phyloP scores from a whole-genome alignment of 2,113 vertebrate species.

The Triplophysa tibetana region DNA sequence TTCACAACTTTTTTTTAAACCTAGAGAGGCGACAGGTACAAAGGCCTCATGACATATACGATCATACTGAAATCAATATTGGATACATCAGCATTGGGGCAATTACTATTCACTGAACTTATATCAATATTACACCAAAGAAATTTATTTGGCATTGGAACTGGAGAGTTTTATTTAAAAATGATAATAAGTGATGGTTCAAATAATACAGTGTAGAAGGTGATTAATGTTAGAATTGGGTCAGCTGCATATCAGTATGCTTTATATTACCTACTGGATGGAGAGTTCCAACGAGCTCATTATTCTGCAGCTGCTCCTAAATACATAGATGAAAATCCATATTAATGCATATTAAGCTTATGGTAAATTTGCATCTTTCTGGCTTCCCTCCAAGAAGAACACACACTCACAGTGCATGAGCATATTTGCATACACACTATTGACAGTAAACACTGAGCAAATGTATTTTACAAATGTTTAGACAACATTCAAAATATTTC shows the following conservation, averaged over 20 bases:
- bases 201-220: background rate
- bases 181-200: background rate
- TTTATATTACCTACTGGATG: background rate
- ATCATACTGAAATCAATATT: too few species aligned
- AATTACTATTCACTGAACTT: too few species aligned
- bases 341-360: conserved; percentile 50
- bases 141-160: too few species aligned
- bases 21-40: too few species aligned
- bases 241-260: background rate
- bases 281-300: conserved; percentile 50
- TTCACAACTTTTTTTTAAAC: too few species aligned
- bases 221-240: background rate
- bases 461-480: conserved; percentile 41
- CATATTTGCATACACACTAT: background rate
- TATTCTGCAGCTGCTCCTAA: conserved; percentile 51
- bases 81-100: too few species aligned
- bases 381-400: conserved; percentile 19
- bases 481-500: conserved; percentile 30
- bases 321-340: conserved; percentile 43
- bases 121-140: too few species aligned
- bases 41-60: too few species aligned
- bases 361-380: conserved; percentile 46
- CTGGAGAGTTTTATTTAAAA: background rate
- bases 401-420: conserved; percentile 18
- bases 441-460: background rate